Evolutionary conservation across 2,797 vertebrate species (phyloP).

Genomic region (Chrysocyon brachyurus): DNA sequence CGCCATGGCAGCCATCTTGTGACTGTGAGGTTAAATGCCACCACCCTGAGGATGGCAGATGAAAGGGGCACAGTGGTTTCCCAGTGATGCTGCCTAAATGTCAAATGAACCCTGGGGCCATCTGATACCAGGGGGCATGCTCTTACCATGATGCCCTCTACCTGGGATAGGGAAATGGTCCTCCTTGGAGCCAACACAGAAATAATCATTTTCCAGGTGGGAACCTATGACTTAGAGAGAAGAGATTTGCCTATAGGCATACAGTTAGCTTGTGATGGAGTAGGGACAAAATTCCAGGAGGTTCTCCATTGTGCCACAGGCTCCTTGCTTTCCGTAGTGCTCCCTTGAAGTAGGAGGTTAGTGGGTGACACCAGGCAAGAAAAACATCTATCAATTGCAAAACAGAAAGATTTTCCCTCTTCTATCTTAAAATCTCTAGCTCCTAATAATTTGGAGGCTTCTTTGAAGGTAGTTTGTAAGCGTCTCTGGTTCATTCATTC

Average conservation of each 20-base stretch:
- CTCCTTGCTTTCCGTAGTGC: not conserved
- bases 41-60: not conserved
- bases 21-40: not conserved
- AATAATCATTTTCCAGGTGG: not conserved
- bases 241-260: not conserved
- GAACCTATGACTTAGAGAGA: not conserved
- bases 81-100: not conserved
- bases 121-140: not conserved
- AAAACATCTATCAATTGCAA: not conserved
- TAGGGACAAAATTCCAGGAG: not conserved
- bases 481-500: not conserved
- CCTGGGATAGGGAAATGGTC: not conserved
- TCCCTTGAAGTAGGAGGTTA: not conserved
- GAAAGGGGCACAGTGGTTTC: not conserved
- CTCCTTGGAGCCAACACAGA: not conserved
- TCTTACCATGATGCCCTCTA: not conserved
- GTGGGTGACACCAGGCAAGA: not conserved
- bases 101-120: not conserved
- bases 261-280: not conserved
- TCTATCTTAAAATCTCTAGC: slow-evolving; percentile 2
- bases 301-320: not conserved
- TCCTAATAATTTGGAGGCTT: not conserved
- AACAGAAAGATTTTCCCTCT: not conserved
- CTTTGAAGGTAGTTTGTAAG: not conserved
- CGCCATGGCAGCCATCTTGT: not conserved